Evolutionary conservation across 2,888 invertebrate species (phyloP).

Genomic region (Andrena flavipes): DNA sequence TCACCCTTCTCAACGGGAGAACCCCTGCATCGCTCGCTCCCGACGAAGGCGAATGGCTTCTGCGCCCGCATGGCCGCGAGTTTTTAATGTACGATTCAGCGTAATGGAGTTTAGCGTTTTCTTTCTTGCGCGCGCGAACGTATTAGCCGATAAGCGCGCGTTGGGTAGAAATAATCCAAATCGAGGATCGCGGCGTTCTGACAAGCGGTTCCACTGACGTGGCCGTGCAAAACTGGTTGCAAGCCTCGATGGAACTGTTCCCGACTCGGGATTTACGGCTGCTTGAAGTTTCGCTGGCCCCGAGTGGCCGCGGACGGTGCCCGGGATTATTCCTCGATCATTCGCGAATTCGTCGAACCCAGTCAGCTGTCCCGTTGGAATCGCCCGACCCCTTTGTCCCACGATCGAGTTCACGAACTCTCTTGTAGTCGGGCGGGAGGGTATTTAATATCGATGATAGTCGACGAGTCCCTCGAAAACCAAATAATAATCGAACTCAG

Average conservation of each 20-base stretch:
- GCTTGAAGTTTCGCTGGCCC: slow-evolving; percentile 46
- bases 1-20: slow-evolving; percentile 29
- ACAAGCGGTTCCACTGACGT: slow-evolving; percentile 67
- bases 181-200: slow-evolving; percentile 68
- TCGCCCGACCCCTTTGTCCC: too few species aligned
- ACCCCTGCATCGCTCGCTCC: slow-evolving; percentile 44
- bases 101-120: slow-evolving; percentile 57
- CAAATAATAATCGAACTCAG: background rate
- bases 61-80: slow-evolving; percentile 52
- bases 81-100: slow-evolving; percentile 65
- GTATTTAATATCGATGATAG: background rate
- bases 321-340: background rate
- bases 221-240: slow-evolving; percentile 71
- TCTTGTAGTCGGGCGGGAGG: too few species aligned
- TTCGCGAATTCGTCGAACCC: background rate
- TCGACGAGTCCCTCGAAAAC: background rate
- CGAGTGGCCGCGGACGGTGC: slow-evolving; percentile 22
- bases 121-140: slow-evolving; percentile 6
- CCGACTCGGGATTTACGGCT: slow-evolving; percentile 54
- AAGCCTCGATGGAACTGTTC: slow-evolving; percentile 44
- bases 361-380: too few species aligned
- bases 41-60: slow-evolving; percentile 64
- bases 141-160: slow-evolving; percentile 21
- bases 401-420: too few species aligned
- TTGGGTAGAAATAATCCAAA: slow-evolving; percentile 69